Base-by-base conservation (phyloP, 2,797 vertebrate genomes). In the Poecilia velifera region DNA sequence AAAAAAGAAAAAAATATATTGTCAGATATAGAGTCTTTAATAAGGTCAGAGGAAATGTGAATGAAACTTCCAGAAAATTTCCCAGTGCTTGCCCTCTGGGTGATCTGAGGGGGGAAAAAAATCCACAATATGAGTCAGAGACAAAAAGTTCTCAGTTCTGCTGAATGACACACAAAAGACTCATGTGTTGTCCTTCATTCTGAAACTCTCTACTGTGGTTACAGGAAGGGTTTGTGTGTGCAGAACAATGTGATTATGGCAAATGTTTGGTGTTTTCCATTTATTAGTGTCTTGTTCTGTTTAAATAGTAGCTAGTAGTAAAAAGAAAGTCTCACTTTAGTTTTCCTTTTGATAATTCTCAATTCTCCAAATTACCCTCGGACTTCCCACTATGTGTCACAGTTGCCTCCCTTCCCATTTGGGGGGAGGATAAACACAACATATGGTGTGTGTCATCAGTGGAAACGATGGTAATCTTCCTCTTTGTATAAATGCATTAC, bases 91-190 rank as follows among this genome's bases (percentile, higher is more conserved):
- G 57, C 78, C 87, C 74, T 85, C 47, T 36, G 83, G 84, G 57
- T 85, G 83, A 85, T 81, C 77, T 71, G 80, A 76, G 68, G 4
- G 36, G 85, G 74, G 88, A 79, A 90, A 79, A 87, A 83, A 81
- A 82, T 91, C 76, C 75, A 85, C 36, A 10, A 22, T 18, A 72
- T 89, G 88, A 92, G 73, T 93, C 90, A 92, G 72, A 51, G 28
- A 41, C 72, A 16, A 83, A 18, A 82, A 82, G 36, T 86, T 85
- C 53, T 68, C 46, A 76, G 74, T 51, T 88, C 79, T 53, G 73
- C 31, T 45, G 16, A 82, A 81, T 82, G 78, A 90, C 83, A 88
- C 84, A 83, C 2, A 66, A 78, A 81, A 72, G 18, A 0, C 72
- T 77, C 6, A 43, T 76, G 80, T 59, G 68, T 41, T 79, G 57